A percentile compares a stretch with the other conserved stretches of the same genome.
Evolutionary conservation across 2,113 vertebrate genomes (phyloP).

Genomic region (Cichladusa arquata): DNA sequence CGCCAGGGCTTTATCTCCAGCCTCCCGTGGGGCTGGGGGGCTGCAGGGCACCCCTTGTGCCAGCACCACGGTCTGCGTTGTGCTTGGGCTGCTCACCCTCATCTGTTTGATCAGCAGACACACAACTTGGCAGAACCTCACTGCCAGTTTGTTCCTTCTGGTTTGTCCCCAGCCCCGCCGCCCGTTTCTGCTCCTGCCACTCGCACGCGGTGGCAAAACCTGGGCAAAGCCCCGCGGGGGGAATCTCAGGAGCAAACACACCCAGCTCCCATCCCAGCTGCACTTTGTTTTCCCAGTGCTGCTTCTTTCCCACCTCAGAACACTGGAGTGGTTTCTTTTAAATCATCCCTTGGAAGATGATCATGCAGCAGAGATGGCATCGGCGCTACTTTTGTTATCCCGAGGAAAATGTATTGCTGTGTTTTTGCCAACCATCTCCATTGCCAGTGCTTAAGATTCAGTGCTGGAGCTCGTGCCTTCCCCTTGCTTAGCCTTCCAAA

Average conservation of each 20-base stretch:
- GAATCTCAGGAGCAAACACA: neutral
- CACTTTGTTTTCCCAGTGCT: neutral
- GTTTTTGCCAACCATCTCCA: neutral
- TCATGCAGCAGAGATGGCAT: neutral
- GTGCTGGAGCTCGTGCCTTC: neutral
- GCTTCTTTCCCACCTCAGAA: neutral
- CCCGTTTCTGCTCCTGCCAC: neutral
- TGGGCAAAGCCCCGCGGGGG: neutral
- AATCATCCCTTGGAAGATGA: neutral
- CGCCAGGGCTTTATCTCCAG: neutral
- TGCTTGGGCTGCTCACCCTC: neutral
- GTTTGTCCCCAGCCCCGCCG: neutral
- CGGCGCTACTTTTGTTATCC: slow-evolving; percentile 28
- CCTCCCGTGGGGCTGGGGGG: neutral
- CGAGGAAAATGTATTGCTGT: neutral
- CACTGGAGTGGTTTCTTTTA: neutral
- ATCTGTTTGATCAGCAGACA: neutral
- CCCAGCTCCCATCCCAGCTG: neutral
- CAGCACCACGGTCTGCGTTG: neutral
- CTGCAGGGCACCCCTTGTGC: neutral
- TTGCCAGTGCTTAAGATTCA: slow-evolving; percentile 57
- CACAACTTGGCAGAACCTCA: neutral
- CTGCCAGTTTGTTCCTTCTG: neutral
- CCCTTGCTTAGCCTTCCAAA: slow-evolving; percentile 55
- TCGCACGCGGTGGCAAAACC: neutral